A percentile compares a stretch with the other conserved stretches of the same genome.
phyloP scores from a whole-genome alignment of 2,113 vertebrate genomes.

The Melanotaenia duboulayi region DNA sequence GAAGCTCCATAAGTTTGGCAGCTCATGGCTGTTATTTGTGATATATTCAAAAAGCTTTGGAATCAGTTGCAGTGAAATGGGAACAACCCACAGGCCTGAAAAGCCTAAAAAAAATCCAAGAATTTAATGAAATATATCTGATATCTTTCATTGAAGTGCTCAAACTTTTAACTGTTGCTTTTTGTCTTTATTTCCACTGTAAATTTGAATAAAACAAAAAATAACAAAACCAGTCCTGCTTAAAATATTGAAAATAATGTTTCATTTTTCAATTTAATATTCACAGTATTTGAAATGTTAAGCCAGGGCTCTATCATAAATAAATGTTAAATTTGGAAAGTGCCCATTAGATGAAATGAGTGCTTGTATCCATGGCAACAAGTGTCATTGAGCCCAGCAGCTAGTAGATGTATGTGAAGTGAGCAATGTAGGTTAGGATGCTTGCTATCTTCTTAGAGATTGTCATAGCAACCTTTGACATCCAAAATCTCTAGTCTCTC shows the following conservation, averaged over 20 bases:
- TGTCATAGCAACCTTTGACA: slow-evolving; percentile 5
- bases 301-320: neutral
- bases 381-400: neutral
- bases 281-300: neutral
- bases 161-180: neutral
- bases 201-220: neutral
- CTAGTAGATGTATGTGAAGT: neutral
- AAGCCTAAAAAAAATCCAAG: neutral
- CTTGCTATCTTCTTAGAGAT: neutral
- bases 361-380: slow-evolving; percentile 36
- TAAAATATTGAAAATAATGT: neutral
- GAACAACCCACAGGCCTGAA: neutral
- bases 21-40: neutral
- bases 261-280: neutral
- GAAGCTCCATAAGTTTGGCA: no score
- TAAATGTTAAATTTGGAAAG: slow-evolving; percentile 7
- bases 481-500: neutral
- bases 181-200: no score
- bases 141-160: neutral
- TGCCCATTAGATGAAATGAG: neutral
- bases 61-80: neutral
- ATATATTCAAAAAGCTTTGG: neutral
- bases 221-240: neutral
- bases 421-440: neutral
- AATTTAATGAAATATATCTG: no score